Percentiles rank a stretch among this genome's conserved stretches.
phyloP scores from a whole-genome alignment of 2,113 vertebrate species.

The Oceanodroma tethys region DNA sequence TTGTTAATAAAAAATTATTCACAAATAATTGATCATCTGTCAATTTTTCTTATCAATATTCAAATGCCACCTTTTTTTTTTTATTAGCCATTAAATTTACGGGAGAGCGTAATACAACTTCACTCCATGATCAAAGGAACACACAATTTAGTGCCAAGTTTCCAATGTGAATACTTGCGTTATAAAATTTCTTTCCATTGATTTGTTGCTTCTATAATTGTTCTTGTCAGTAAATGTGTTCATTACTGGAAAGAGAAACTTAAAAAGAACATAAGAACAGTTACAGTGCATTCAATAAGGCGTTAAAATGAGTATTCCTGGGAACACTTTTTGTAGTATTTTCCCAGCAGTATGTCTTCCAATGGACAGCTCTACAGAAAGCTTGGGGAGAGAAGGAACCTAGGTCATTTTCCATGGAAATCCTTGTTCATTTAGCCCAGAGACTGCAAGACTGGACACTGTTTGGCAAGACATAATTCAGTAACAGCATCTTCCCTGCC shows the following conservation, averaged over 20 bases:
- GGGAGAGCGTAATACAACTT: rapidly evolving
- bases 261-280: not conserved
- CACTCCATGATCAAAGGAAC: not conserved
- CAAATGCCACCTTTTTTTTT: not conserved
- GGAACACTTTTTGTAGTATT: conserved; percentile 16
- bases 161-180: not conserved
- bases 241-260: conserved; percentile 28
- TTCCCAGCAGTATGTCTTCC: conserved; percentile 41
- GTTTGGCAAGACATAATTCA: conserved; percentile 32
- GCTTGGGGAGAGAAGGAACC: not conserved
- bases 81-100: not conserved
- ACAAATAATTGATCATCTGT: not conserved
- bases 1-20: not conserved
- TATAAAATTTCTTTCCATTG: conserved; percentile 12
- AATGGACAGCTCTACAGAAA: not conserved
- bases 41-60: not conserved
- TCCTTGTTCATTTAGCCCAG: conserved; percentile 1
- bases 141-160: not conserved
- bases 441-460: not conserved
- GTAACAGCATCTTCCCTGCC: conserved; percentile 1
- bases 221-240: conserved; percentile 32
- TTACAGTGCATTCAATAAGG: not conserved
- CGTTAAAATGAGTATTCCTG: conserved; percentile 47
- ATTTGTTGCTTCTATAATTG: conserved; percentile 18
- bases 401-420: conserved; percentile 41